Percentiles rank a stretch among this genome's conserved stretches.
Conservation (phyloP, 2,113 vertebrate genomes). For the Catharus minimus region DNA sequence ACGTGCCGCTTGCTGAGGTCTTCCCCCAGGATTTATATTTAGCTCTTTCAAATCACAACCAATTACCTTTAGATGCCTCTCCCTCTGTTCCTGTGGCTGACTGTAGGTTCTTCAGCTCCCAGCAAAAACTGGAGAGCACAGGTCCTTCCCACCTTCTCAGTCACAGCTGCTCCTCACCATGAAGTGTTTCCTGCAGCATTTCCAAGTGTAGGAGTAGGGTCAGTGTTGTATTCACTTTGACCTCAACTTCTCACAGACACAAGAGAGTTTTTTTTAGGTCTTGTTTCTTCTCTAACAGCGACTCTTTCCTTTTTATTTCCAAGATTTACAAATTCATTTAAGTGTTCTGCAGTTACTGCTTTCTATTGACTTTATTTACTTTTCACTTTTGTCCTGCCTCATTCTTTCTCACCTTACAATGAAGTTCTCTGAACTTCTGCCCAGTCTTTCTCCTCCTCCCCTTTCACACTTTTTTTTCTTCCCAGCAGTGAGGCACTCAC, state of each 20-base stretch:
- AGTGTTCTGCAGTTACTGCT: not conserved
- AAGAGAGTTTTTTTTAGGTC: not conserved
- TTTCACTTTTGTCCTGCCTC: not conserved
- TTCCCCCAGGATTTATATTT: constrained; percentile 62
- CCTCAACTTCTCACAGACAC: not conserved
- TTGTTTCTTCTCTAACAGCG: rapidly evolving
- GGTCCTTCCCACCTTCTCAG: not conserved
- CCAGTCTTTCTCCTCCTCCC: not conserved
- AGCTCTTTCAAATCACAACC: constrained; percentile 34
- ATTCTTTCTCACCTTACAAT: not conserved
- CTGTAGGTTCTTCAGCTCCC: not conserved
- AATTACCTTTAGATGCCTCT: not conserved
- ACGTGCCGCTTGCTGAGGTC: not conserved
- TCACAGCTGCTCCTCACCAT: not conserved
- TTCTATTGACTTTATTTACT: not conserved
- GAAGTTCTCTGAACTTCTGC: not conserved
- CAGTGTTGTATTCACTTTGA: not conserved
- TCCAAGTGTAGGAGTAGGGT: not conserved
- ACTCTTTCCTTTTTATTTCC: not conserved
- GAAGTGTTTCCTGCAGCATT: not conserved
- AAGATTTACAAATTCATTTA: not conserved
- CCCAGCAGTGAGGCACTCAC: not conserved
- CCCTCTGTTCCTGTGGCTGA: not conserved
- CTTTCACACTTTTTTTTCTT: not conserved
- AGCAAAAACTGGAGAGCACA: not conserved